A percentile compares a stretch with the other conserved stretches of the same genome.
Conservation (phyloP, 1,140 invertebrate species). For the Sitophilus oryzae region DNA sequence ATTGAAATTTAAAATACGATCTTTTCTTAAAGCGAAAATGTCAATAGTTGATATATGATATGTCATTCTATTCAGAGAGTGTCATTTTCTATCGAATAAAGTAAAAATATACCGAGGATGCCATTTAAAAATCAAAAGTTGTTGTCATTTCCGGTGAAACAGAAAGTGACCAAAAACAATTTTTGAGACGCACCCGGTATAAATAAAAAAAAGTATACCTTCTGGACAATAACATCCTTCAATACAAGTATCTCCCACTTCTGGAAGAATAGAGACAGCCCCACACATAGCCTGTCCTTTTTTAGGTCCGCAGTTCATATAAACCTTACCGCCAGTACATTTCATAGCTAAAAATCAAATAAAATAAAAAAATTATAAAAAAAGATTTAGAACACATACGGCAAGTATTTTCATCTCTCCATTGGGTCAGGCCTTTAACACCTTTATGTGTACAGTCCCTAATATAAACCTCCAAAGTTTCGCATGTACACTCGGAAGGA, state of each 20-base stretch:
- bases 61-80: too few relatives aligned
- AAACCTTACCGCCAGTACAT: slow-evolving; percentile 62
- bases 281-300: slow-evolving; percentile 46
- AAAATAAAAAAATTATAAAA: neutral
- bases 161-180: too few relatives aligned
- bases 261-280: slow-evolving; percentile 36
- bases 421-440: slow-evolving; percentile 54
- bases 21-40: too few relatives aligned
- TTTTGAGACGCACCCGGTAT: too few relatives aligned
- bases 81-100: too few relatives aligned
- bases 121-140: too few relatives aligned
- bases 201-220: too few relatives aligned
- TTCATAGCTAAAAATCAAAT: slow-evolving; percentile 54
- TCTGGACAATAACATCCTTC: slow-evolving; percentile 84
- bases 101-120: too few relatives aligned
- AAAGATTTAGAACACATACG: slow-evolving; percentile 56
- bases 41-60: too few relatives aligned
- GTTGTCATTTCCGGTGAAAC: too few relatives aligned
- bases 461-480: slow-evolving; percentile 68
- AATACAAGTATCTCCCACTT: slow-evolving; percentile 54
- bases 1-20: too few relatives aligned
- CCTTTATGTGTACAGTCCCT: slow-evolving; percentile 66
- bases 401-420: slow-evolving; percentile 68
- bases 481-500: slow-evolving; percentile 64
- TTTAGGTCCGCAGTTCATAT: slow-evolving; percentile 61